Conservation (phyloP, 2,113 vertebrate genomes). For the Mormyrus iriodes region DNA sequence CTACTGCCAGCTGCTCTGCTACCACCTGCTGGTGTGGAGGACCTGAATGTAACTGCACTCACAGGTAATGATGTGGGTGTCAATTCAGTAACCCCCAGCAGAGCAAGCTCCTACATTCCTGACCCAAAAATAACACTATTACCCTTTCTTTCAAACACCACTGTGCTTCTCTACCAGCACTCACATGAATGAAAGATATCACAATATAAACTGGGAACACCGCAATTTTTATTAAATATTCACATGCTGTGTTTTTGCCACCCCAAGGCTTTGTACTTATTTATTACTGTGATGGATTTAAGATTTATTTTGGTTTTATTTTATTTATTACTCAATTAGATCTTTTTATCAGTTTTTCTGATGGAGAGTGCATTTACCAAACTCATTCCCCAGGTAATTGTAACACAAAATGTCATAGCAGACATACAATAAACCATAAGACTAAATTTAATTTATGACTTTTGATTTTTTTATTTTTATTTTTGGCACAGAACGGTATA, state of each 20-base stretch:
- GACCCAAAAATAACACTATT: neutral
- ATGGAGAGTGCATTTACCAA: constrained; percentile 38
- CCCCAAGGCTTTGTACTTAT: constrained; percentile 52
- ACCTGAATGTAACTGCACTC: neutral
- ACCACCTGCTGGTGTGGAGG: constrained; percentile 15
- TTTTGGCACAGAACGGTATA: neutral
- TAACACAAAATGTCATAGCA: neutral
- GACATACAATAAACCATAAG: neutral
- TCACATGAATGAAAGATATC: neutral
- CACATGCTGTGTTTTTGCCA: constrained; percentile 48
- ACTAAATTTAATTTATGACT: neutral
- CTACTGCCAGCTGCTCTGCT: constrained; percentile 11
- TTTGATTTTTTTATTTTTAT: neutral
- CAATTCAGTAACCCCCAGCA: constrained; percentile 26
- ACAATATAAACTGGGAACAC: neutral
- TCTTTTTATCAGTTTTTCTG: constrained; percentile 40
- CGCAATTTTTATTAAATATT: constrained; percentile 60
- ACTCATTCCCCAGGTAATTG: neutral
- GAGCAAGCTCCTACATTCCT: neutral
- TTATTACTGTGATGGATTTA: constrained; percentile 51
- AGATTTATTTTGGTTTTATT: constrained; percentile 44
- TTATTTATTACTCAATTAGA: constrained; percentile 61
- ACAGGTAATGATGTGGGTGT: constrained; percentile 11
- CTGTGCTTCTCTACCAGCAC: neutral
- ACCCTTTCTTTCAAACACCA: neutral